Evolutionary conservation across 1,140 invertebrate genomes (phyloP).

Genomic region (Drosophila paulistorum): DNA sequence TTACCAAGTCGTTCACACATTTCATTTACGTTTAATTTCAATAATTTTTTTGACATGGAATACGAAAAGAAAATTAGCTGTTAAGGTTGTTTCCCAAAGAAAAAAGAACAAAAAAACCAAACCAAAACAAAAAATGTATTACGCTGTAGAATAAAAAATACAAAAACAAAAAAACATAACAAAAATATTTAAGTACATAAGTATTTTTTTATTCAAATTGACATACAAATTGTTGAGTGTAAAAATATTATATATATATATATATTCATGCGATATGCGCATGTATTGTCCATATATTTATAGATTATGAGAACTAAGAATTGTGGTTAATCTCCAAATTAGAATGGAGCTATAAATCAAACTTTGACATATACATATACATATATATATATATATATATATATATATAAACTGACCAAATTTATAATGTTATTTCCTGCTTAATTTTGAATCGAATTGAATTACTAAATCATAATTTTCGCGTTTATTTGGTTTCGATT

Average conservation of each 20-base stretch:
- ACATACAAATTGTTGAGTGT: slow-evolving; percentile 40
- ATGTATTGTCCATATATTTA: slow-evolving; percentile 31
- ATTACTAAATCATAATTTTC: background rate
- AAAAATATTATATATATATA: slow-evolving; percentile 12
- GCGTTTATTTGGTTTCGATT: background rate
- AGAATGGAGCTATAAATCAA: slow-evolving; percentile 10
- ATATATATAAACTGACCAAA: slow-evolving; percentile 2
- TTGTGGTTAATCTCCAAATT: slow-evolving; percentile 5
- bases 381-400: too few species aligned
- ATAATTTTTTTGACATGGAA: too few species aligned
- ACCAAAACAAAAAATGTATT: slow-evolving; percentile 48
- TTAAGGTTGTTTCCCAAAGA: slow-evolving; percentile 13
- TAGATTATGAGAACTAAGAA: slow-evolving; percentile 21
- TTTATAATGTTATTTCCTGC: slow-evolving; percentile 13
- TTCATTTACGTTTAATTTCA: too few species aligned
- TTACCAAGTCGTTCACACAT: too few species aligned
- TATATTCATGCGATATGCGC: slow-evolving; percentile 14
- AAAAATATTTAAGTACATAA: slow-evolving; percentile 37
- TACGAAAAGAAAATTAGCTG: background rate
- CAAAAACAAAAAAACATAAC: slow-evolving; percentile 1
- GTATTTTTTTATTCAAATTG: slow-evolving; percentile 71
- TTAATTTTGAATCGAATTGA: slow-evolving; percentile 28
- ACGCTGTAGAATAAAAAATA: slow-evolving; percentile 35
- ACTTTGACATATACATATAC: background rate
- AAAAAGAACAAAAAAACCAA: too few species aligned